These are phyloP conservation scores for Andrena camellia DNA, from an alignment of 2,888 invertebrate species.

Conservation along the genomic window DNA sequence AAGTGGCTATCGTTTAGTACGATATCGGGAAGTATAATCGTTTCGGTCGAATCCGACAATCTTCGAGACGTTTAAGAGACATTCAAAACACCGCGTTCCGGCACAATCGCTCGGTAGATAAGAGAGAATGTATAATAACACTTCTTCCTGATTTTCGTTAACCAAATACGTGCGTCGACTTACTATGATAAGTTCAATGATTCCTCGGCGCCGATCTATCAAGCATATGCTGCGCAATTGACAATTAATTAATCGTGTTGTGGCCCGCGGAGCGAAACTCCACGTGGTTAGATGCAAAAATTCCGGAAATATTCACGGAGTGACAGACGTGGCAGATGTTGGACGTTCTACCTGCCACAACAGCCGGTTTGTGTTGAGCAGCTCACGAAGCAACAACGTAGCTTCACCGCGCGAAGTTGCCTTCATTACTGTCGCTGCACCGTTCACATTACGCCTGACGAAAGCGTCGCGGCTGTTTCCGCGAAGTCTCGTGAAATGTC, in stretches of 20 bases:
- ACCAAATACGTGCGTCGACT: constrained; percentile 12
- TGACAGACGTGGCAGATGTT: neutral
- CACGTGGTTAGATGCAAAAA: constrained; percentile 28
- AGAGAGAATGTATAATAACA: no score
- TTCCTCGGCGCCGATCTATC: neutral
- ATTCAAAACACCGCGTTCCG: neutral
- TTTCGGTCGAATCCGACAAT: neutral
- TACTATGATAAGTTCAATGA: constrained; percentile 30
- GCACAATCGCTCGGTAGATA: neutral
- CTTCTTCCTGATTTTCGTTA: neutral
- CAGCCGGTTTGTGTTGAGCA: neutral
- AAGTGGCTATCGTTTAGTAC: neutral
- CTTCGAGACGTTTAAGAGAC: neutral
- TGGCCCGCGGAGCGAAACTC: neutral
- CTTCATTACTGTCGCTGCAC: constrained; percentile 13
- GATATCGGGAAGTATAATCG: neutral
- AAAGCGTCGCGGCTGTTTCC: neutral
- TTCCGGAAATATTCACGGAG: constrained; percentile 11
- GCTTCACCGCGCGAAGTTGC: constrained; percentile 20
- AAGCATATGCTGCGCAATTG: constrained; percentile 14
- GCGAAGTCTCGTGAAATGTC: no score
- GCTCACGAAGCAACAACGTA: neutral
- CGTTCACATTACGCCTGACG: neutral
- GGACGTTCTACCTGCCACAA: neutral
- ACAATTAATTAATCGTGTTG: neutral